Evolutionary conservation across 2,113 vertebrate species (phyloP).

Genomic region (Nannobrachium achirus): DNA sequence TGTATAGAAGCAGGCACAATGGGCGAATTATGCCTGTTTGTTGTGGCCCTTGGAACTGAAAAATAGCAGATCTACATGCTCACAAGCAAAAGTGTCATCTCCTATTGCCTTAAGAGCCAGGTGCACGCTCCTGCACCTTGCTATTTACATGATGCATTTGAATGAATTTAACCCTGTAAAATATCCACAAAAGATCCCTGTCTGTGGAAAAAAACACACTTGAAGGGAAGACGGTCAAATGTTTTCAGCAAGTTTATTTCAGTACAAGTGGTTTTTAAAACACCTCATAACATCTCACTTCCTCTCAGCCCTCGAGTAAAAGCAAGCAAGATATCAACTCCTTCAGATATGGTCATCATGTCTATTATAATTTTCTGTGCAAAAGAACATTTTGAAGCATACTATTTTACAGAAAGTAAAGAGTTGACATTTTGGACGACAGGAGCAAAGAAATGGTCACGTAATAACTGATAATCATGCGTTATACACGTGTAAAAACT

Average conservation of each 20-base stretch:
- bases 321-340: constrained; percentile 73
- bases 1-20: no score
- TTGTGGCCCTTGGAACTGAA: no score
- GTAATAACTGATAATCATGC: constrained; percentile 52
- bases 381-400: constrained; percentile 65
- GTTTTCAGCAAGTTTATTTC: constrained; percentile 80
- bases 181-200: no score
- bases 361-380: constrained; percentile 52
- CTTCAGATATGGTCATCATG: constrained; percentile 54
- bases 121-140: no score
- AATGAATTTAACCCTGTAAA: no score
- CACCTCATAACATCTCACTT: constrained; percentile 67
- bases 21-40: no score
- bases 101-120: no score
- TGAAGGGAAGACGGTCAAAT: not conserved
- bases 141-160: no score
- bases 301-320: constrained; percentile 61
- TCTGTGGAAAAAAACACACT: no score
- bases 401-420: constrained; percentile 55
- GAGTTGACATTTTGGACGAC: constrained; percentile 58
- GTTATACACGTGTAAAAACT: constrained; percentile 65
- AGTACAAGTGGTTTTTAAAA: constrained; percentile 77
- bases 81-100: no score
- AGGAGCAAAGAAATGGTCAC: constrained; percentile 50
- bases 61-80: no score